Conservation (phyloP, 2,113 vertebrate species). For the Jaculus jaculus region DNA sequence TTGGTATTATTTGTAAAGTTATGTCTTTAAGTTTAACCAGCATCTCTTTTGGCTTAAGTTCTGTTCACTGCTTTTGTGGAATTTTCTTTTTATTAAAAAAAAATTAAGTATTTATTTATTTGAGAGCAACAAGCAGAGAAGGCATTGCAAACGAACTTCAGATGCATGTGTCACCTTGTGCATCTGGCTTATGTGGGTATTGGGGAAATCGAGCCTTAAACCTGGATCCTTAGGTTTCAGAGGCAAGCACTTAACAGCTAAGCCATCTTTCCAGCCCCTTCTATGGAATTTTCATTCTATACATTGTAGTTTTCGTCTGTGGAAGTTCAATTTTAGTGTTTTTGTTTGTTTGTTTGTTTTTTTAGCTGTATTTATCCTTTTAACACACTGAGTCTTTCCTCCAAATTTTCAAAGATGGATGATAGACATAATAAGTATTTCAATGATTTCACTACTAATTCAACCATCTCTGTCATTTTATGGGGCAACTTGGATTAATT, state of each 20-base stretch:
- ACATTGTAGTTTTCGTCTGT: slow-evolving; percentile 20
- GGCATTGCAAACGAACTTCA: too few relatives aligned
- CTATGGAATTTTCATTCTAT: slow-evolving; percentile 12
- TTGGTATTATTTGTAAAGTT: slow-evolving; percentile 22
- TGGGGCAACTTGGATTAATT: too few relatives aligned
- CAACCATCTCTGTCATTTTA: background rate
- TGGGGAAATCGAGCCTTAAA: too few relatives aligned
- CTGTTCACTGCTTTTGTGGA: background rate
- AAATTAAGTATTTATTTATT: too few relatives aligned
- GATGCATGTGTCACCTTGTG: too few relatives aligned
- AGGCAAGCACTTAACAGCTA: too few relatives aligned
- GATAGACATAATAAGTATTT: slow-evolving; percentile 12
- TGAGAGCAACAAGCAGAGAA: too few relatives aligned
- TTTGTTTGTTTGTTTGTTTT: background rate
- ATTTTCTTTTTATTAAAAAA: slow-evolving; percentile 17
- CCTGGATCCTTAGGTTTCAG: too few relatives aligned
- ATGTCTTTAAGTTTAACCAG: slow-evolving; percentile 16
- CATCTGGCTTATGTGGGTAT: too few relatives aligned
- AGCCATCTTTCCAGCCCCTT: too few relatives aligned
- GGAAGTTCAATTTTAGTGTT: slow-evolving; percentile 28
- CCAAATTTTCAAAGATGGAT: slow-evolving; percentile 17
- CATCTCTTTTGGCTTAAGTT: background rate
- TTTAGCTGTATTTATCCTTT: background rate
- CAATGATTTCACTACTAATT: slow-evolving; percentile 27
- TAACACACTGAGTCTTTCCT: background rate